These are phyloP conservation scores for Otolemur crassicaudatus DNA, from an alignment of 2,797 vertebrate species.

Conservation along the genomic window DNA sequence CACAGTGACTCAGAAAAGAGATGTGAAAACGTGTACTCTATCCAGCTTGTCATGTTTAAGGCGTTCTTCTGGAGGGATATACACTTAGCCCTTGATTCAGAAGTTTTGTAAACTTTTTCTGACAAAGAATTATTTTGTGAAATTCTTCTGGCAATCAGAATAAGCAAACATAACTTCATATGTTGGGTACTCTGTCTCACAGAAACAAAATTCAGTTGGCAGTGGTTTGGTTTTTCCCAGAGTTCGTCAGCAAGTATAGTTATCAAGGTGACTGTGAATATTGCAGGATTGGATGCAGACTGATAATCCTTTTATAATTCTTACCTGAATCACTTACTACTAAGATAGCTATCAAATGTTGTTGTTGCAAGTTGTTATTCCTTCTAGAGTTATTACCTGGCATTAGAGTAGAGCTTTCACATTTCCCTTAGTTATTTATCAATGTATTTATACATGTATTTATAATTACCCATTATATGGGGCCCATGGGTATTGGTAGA, in stretches of 20 bases:
- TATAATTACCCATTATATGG: no score
- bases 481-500: no score
- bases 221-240: not conserved
- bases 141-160: no score
- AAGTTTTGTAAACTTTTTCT: no score
- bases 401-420: not conserved
- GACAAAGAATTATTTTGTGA: no score
- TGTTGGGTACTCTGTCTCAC: not conserved
- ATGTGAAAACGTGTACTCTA: no score
- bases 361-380: not conserved
- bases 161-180: not conserved
- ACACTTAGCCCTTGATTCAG: no score
- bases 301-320: slow-evolving; percentile 25
- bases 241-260: not conserved
- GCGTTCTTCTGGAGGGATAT: no score
- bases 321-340: not conserved
- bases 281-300: not conserved
- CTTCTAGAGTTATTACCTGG: not conserved
- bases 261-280: slow-evolving; percentile 27
- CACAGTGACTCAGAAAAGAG: no score
- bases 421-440: not conserved
- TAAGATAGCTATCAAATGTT: not conserved
- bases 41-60: no score
- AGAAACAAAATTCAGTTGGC: not conserved
- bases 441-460: not conserved